Evolutionary conservation across 2,888 invertebrate genomes (phyloP), one percentile per base, ranked within the genome.

Genomic region (Eulithis prunata): DNA sequence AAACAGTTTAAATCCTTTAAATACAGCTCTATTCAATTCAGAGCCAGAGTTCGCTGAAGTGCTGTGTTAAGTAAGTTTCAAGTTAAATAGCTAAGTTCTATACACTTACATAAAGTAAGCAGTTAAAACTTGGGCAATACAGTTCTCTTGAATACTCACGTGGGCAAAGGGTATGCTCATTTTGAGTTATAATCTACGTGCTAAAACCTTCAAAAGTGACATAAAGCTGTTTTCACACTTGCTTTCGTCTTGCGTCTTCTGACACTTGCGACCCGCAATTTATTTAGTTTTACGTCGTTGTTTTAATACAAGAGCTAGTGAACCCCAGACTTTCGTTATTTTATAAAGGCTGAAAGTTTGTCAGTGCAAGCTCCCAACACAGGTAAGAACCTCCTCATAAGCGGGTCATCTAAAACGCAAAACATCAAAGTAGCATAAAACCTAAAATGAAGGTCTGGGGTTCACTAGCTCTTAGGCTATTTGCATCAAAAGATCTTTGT

Each of bases 71-170:
- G 28, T 59, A 56, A 60, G 47, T 64, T 64, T 56, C 32, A 59
- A 60, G 64, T 55, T 60, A 13, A 55, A 59, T 59, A 55, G 51
- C 45, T 41, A 43, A 64, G 64, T 60, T 59, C 55, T 47, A 63
- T 64, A 58, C 21, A 49, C 51, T 62, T 53, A 56, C 55, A 56
- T 56, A 55, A 60, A 60, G 56, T 56, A 64, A 54, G 64, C 21
- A 57, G 59, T 59, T 64, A 55, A 59, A 64, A 64, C 64, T 64
- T 59, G 36, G 36, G n/a, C 13, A 47, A 28, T 47, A 43, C 52
- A 6, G 55, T 62, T 55, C 14, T 54, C 49, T 55, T 7, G 41
- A 41, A 41, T 41, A 58, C 28, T 55, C 58, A 49, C 59, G 51
- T 56, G 46, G 32, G 54, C 63, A 53, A 41, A 13, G 46, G 38